These are phyloP conservation scores for Spongia lamella DNA, from an alignment of 37 sponge, comb jelly and placozoan genomes.

Conservation along the genomic window DNA sequence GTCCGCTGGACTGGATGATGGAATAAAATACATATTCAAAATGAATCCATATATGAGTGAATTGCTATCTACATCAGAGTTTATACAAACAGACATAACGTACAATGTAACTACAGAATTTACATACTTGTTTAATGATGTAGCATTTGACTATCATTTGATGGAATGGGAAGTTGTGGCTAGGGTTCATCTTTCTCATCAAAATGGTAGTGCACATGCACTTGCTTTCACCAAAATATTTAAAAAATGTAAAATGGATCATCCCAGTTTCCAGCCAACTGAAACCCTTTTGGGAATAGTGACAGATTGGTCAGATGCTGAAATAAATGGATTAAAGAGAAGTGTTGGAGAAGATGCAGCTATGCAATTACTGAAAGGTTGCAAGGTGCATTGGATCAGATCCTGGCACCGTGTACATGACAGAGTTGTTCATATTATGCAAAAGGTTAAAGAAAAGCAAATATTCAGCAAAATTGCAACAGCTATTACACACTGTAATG, in stretches of 20 bases:
- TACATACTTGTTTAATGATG: slow-evolving; percentile 28
- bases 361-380: slow-evolving; percentile 20
- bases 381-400: slow-evolving; percentile 24
- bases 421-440: background rate
- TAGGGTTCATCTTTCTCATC: slow-evolving; percentile 8
- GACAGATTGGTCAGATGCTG: slow-evolving; percentile 21
- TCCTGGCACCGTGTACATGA: slow-evolving; percentile 28
- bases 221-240: slow-evolving; percentile 19
- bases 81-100: slow-evolving; percentile 22
- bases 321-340: slow-evolving; percentile 22
- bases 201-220: slow-evolving; percentile 11
- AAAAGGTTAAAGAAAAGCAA: background rate
- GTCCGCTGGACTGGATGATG: slow-evolving; percentile 27
- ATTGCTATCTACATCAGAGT: slow-evolving; percentile 10
- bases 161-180: slow-evolving; percentile 21
- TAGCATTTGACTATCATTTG: slow-evolving; percentile 12
- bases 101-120: slow-evolving; percentile 30
- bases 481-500: background rate
- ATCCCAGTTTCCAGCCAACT: background rate
- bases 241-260: background rate
- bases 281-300: slow-evolving; percentile 13
- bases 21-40: slow-evolving; percentile 14
- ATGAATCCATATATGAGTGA: slow-evolving; percentile 19
- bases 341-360: slow-evolving; percentile 24
- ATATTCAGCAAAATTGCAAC: slow-evolving; percentile 15